Conservation (phyloP, 2,888 invertebrate genomes). For the Leptinotarsa tumamoca region DNA sequence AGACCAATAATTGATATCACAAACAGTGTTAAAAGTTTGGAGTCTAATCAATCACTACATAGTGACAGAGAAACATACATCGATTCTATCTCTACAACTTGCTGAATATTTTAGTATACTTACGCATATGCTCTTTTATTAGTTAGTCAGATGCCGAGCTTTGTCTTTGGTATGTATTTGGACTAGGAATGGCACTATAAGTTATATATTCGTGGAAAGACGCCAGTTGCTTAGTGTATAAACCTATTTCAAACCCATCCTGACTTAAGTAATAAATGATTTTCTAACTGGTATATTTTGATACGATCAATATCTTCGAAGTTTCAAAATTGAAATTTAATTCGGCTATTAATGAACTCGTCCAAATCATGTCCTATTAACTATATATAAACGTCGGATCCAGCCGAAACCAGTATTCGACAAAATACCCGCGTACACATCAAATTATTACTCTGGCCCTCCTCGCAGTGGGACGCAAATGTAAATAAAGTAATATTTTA, state of each 20-base stretch:
- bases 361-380: not conserved
- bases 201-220: no score
- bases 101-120: no score
- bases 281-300: not conserved
- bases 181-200: no score
- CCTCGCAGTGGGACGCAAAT: slow-evolving; percentile 4
- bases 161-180: no score
- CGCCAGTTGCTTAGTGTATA: no score
- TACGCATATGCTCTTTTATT: no score
- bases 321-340: not conserved
- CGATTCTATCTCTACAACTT: no score
- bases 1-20: no score
- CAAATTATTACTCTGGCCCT: slow-evolving; percentile 18
- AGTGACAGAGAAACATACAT: no score
- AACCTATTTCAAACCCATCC: not conserved
- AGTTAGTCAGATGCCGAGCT: no score
- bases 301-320: not conserved
- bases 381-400: not conserved
- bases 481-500: slow-evolving; percentile 21
- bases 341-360: not conserved
- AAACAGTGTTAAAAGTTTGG: no score
- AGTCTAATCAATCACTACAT: no score
- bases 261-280: not conserved
- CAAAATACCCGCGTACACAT: not conserved
- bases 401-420: slow-evolving; percentile 2